Base-by-base conservation (phyloP, 2,113 vertebrate species). In the Brachirus orientalis region DNA sequence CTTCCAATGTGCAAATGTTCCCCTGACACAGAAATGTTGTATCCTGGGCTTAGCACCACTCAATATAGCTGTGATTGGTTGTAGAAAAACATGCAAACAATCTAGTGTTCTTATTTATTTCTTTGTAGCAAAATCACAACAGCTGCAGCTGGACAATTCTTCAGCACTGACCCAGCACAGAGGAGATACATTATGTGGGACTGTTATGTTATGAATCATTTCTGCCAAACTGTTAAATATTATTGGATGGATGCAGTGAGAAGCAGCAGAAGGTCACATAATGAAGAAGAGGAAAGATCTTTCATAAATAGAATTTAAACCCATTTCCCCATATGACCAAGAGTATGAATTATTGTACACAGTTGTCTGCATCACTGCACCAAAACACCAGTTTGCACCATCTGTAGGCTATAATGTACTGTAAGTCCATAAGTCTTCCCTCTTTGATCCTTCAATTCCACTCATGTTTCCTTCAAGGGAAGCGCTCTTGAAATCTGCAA, bases 321-420 rank as follows among this genome's bases (percentile, higher is more conserved):
- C 8, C 10, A 20, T 52, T 52, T 55, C 48, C 56, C 35, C 28
- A 60, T 69, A 53, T 62, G 63, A 60, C 44, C 9, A 4, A 63
- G 51, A 61, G 43, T 52, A 65, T 81, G 54, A 68, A 71, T 80
- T 68, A 69, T 60, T 75, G 59, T 68, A 65, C 52, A 56, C 45
- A 62, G 68, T 33, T 40, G 0, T 56, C 44, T 61, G 65, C 36
- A 64, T 48, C 45, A 64, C 80, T 67, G 61, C 77, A 82, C 63
- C 48, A 83, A 83, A 84, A 72, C 69, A 68, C 20, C 33, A 51
- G 52, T 81, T 79, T 74, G 61, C 46, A 76, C 40, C 76, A 80
- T 86, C 77, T 80, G 78, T 37, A 62, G 73, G 50, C 70, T 77
- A 53, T 77, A 79, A 85, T 79, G 45, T 77, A 79, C 83, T 79